Evolutionary conservation across 2,113 vertebrate species (phyloP), one percentile per base, ranked within the genome.

Genomic region (Petrocephalus zakoni): DNA sequence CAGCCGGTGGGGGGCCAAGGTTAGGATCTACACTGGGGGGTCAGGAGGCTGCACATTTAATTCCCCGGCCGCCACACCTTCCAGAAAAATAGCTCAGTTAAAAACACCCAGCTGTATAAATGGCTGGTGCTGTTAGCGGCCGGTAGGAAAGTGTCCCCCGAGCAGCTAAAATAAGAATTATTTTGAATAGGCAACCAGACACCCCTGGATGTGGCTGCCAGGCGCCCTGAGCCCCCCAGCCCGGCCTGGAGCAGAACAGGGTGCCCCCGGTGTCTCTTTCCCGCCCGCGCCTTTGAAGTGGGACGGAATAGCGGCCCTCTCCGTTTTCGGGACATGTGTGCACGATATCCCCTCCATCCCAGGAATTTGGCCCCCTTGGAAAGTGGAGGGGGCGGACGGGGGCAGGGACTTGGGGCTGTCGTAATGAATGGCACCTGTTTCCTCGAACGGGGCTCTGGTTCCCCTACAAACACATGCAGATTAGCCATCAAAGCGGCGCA

Each of bases 401-500:
- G 42, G 25, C 13, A 10, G 52, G 15, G 90, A 93, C 91, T 93
- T 91, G 91, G 88, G 93, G 93, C 91, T 92, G 93, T 95, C 94
- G 92, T 95, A 96, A 96, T 95, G 93, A 95, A 94, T 94, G 95
- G 95, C 95, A 96, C 95, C 95, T 96, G 95, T 95, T 96, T 95
- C 95, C 94, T 95, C 95, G 93, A 94, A 93, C 91, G 91, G 93
- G 90, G 93, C 93, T 95, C 94, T 90, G 92, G 94, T 95, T 96
- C 94, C 92, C 93, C 93, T 92, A 93, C 94, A 95, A 95, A 94
- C 92, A 90, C 93, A 93, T 94, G 94, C 93, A 96, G 95, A 95
- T 95, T 93, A 95, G 92, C 93, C 94, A 95, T 95, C 95, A 96
- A 96, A 96, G 95, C 90, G 90, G 89, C 88, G 87, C 91, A 89